Evolutionary conservation across 92 coral and sea anemone genomes (phyloP), one percentile per base, ranked within the genome.

Genomic region (Porites cylindrica): DNA sequence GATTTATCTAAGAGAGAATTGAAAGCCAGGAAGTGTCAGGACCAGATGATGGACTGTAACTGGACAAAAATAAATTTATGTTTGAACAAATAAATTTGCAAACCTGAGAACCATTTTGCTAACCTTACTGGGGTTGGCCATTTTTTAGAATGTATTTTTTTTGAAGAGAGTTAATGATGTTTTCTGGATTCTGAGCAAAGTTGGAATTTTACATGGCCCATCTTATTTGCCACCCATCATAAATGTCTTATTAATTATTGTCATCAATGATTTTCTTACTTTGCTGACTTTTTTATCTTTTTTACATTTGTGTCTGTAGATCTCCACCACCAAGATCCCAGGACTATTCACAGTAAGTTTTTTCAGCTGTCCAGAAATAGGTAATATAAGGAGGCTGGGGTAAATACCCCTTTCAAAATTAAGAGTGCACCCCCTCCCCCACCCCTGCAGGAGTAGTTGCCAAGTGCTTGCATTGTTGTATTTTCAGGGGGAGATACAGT

Each of bases 311-410:
- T 70, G 12, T 70, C 18, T 16, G 12, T 32, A 70, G 74, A 38
- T 70, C 74, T 26, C 74, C 74, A 26, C 74, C 74, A 70, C 74
- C 74, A 32, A 70, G n/a, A 70, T 11, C 74, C 13, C 74, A 32
- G 52, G 74, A 70, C 7, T 51, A 70, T 13, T 70, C 74, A 32
- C 74, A 70, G 74, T 70, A 16, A 70, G 74, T 29, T 9, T 26
- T 14, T 56, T 56, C 8, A 38, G 47, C 47, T 56, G 61, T 56
- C 13, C 61, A 10, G 3, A 10, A 56, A 10, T 10, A 14, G 61
- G 61, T 14, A 56, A 38, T 38, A 38, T 3, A 38, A 38, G 47
- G 47, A 38, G 47, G 47, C 47, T 3, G 47, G 47, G 47, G 6
- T 38, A 38, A 38, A 38, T 38, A 38, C 47, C 47, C 47, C 47